Evolutionary conservation across 2,888 invertebrate genomes (phyloP).

Genomic region (Aelia acuminata): DNA sequence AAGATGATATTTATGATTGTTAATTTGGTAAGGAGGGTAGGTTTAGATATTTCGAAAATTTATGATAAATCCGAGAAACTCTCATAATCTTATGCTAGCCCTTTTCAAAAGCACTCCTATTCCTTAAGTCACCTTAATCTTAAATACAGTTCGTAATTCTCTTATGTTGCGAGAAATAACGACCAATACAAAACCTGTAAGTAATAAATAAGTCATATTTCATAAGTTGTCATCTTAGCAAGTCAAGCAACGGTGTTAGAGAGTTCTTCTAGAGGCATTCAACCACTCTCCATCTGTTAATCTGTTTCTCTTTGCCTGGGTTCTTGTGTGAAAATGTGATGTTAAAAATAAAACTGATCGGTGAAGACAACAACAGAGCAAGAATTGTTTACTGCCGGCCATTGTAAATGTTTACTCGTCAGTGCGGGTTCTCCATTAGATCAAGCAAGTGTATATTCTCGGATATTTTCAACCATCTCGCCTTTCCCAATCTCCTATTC

Average conservation of each 20-base stretch:
- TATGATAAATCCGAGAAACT: no score
- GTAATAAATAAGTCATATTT: no score
- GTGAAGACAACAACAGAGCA: neutral
- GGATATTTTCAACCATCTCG: neutral
- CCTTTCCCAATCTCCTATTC: neutral
- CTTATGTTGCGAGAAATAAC: no score
- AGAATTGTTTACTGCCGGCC: neutral
- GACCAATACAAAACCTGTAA: no score
- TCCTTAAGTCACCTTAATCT: no score
- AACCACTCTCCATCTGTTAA: neutral
- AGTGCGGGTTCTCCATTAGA: neutral
- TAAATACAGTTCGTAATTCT: no score
- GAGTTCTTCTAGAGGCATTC: neutral
- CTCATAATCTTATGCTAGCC: no score
- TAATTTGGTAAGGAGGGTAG: no score
- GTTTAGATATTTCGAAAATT: no score
- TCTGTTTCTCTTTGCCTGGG: neutral
- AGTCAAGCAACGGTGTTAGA: neutral
- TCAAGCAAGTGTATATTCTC: neutral
- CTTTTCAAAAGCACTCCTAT: no score
- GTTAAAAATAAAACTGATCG: neutral
- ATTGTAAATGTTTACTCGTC: neutral
- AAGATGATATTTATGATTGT: no score
- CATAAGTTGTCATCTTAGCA: neutral
- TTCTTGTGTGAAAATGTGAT: neutral